Percentiles rank a stretch among this genome's conserved stretches.
phyloP scores from a whole-genome alignment of 1,140 invertebrate genomes.

The Rhagoletis zephyria region DNA sequence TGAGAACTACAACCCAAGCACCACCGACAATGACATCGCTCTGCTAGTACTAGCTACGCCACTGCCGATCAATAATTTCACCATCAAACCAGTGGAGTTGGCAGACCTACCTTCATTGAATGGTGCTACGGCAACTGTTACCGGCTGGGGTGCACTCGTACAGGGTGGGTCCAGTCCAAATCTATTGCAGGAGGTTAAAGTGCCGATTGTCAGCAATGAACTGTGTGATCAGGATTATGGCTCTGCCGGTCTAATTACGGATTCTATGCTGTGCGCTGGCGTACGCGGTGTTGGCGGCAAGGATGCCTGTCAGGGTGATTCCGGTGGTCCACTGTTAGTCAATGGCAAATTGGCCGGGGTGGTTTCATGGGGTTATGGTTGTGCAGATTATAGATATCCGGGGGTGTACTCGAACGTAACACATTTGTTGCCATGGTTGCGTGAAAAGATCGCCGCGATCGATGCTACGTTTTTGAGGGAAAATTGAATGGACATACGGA shows the following conservation, averaged over 20 bases:
- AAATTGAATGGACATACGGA: background rate
- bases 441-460: constrained; percentile 46
- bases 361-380: constrained; percentile 81
- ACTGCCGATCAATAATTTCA: constrained; percentile 68
- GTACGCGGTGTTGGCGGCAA: constrained; percentile 70
- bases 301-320: constrained; percentile 76
- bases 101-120: constrained; percentile 60
- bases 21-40: constrained; percentile 69
- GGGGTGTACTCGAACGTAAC: constrained; percentile 81
- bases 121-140: constrained; percentile 65
- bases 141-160: constrained; percentile 72
- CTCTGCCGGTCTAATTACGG: constrained; percentile 67
- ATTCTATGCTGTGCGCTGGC: constrained; percentile 77
- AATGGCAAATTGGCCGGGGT: constrained; percentile 75
- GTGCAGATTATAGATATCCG: constrained; percentile 77
- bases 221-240: constrained; percentile 62
- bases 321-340: constrained; percentile 72
- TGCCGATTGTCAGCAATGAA: constrained; percentile 64
- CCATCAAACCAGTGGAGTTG: constrained; percentile 63
- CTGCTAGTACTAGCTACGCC: constrained; percentile 61
- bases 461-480: background rate
- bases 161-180: constrained; percentile 60
- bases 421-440: constrained; percentile 73
- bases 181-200: constrained; percentile 63
- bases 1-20: constrained; percentile 64